Percentiles rank a stretch among this genome's conserved stretches.
These are phyloP conservation scores for Anoplophora glabripennis DNA, from an alignment of 1,140 invertebrate genomes.

Conservation along the genomic window DNA sequence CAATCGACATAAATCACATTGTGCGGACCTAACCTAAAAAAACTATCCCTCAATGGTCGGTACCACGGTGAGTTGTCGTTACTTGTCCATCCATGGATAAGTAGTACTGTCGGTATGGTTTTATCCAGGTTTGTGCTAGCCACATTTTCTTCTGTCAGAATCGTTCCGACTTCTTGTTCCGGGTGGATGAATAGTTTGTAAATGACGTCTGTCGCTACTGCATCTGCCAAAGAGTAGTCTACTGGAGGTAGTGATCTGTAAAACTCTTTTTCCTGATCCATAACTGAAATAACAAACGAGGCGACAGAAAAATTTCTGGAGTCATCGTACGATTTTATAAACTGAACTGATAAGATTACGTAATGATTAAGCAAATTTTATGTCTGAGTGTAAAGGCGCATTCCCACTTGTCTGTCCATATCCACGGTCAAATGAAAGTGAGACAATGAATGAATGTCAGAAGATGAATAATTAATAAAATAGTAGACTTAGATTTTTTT, in stretches of 20 bases:
- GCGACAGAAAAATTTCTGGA: not conserved
- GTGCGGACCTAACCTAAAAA: slow-evolving; percentile 54
- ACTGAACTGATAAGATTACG: not conserved
- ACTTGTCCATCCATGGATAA: slow-evolving; percentile 34
- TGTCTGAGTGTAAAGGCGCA: too few relatives aligned
- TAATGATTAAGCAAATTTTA: not conserved
- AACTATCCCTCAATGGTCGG: slow-evolving; percentile 41
- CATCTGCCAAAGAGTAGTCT: slow-evolving; percentile 4
- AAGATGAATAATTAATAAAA: too few relatives aligned
- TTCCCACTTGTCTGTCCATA: not conserved
- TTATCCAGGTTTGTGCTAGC: slow-evolving; percentile 2
- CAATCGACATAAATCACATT: slow-evolving; percentile 63
- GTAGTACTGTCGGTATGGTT: slow-evolving; percentile 16
- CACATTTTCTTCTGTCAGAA: slow-evolving; percentile 20
- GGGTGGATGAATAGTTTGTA: slow-evolving; percentile 1
- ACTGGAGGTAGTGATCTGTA: not conserved
- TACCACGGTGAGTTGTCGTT: slow-evolving; percentile 28
- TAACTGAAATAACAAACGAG: not conserved
- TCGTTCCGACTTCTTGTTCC: not conserved
- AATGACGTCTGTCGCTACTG: slow-evolving; percentile 7
- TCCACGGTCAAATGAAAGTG: too few relatives aligned
- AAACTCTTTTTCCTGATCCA: slow-evolving; percentile 2
- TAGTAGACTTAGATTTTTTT: too few relatives aligned
- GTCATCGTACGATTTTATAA: not conserved
- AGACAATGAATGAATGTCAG: too few relatives aligned